These are phyloP conservation scores for Chymomyza caudatula DNA, from an alignment of 2,888 invertebrate species.

Conservation along the genomic window DNA sequence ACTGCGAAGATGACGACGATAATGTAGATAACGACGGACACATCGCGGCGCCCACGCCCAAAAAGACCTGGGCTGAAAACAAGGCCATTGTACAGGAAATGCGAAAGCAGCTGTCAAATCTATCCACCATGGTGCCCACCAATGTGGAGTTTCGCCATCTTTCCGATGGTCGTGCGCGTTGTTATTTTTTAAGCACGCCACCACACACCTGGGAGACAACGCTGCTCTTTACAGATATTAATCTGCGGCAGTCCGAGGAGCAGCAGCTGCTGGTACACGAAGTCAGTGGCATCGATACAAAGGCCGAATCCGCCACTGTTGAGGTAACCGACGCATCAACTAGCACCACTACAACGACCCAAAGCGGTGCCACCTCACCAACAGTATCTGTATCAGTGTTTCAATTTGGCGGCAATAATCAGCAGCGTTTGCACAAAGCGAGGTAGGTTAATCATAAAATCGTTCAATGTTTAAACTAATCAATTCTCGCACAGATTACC, in stretches of 20 bases:
- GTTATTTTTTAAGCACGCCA: slow-evolving; percentile 93
- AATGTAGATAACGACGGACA: slow-evolving; percentile 65
- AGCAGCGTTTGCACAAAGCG: slow-evolving; percentile 29
- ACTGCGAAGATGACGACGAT: slow-evolving; percentile 66
- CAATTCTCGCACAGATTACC: slow-evolving; percentile 80
- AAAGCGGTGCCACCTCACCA: slow-evolving; percentile 22
- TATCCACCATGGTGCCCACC: slow-evolving; percentile 90
- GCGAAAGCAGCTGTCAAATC: slow-evolving; percentile 86
- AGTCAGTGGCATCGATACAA: slow-evolving; percentile 27
- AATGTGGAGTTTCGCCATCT: slow-evolving; percentile 89
- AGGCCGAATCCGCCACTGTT: slow-evolving; percentile 4
- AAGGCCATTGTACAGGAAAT: slow-evolving; percentile 89
- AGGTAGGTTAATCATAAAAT: slow-evolving; percentile 28
- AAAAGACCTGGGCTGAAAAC: slow-evolving; percentile 88
- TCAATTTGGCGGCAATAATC: slow-evolving; percentile 23
- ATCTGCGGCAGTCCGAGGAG: slow-evolving; percentile 76
- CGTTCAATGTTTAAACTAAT: background rate
- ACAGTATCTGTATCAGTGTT: slow-evolving; percentile 18
- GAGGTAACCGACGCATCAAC: slow-evolving; percentile 14
- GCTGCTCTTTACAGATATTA: slow-evolving; percentile 90
- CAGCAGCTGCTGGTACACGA: slow-evolving; percentile 50
- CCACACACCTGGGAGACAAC: slow-evolving; percentile 94
- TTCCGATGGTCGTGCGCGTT: slow-evolving; percentile 87
- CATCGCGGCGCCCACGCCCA: slow-evolving; percentile 63
- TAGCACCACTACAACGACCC: slow-evolving; percentile 43